phyloP scores from a whole-genome alignment of 2,888 invertebrate genomes.

The Limnephilus auricula region DNA sequence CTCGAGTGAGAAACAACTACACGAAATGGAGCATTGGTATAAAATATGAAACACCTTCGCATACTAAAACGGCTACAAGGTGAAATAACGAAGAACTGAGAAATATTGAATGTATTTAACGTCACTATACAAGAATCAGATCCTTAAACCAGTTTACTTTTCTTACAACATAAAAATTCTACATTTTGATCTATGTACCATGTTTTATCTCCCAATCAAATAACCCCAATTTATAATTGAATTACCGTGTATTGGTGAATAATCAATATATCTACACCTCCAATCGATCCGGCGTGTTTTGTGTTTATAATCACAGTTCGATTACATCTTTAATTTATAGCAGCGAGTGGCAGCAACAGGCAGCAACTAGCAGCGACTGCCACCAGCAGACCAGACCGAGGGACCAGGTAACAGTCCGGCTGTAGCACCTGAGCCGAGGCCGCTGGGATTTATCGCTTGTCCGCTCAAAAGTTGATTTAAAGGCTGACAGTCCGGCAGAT shows the following conservation, averaged over 20 bases:
- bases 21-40: too few species aligned
- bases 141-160: background rate
- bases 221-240: constrained; percentile 2
- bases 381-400: background rate
- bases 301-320: constrained; percentile 41
- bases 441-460: constrained; percentile 37
- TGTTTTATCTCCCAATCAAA: background rate
- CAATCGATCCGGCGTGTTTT: background rate
- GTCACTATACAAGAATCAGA: too few species aligned
- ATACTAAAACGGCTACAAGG: too few species aligned
- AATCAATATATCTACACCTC: background rate
- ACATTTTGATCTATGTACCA: background rate
- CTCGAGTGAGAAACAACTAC: too few species aligned
- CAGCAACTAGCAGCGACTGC: too few species aligned
- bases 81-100: too few species aligned
- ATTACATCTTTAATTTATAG: constrained; percentile 46
- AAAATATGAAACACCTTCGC: too few species aligned
- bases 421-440: constrained; percentile 27
- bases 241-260: background rate
- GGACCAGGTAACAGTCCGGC: background rate
- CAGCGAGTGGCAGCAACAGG: background rate
- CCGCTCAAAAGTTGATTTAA: constrained; percentile 49
- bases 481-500: constrained; percentile 39
- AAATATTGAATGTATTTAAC: too few species aligned
- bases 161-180: background rate